Conservation (phyloP, 2,113 vertebrate species). For the Perognathus longimembris region DNA sequence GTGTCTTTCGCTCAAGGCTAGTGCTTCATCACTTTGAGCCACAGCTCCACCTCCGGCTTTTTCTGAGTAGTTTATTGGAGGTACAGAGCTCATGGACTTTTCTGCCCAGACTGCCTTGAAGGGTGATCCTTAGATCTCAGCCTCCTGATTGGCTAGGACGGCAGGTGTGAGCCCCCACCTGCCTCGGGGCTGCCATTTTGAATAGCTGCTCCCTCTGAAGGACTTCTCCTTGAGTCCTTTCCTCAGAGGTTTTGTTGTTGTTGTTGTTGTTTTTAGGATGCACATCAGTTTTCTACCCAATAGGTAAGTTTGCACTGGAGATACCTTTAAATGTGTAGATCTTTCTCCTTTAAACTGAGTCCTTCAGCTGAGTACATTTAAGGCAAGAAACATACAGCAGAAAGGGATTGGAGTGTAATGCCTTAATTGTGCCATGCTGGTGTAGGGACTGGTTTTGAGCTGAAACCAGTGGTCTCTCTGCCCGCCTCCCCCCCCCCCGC, state of each 20-base stretch:
- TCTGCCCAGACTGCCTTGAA: too few relatives aligned
- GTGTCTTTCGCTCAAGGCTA: too few relatives aligned
- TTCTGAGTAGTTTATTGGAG: too few relatives aligned
- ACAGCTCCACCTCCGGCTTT: too few relatives aligned
- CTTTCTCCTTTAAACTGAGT: not conserved
- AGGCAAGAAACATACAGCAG: not conserved
- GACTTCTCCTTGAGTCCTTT: not conserved
- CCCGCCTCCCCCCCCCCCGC: not conserved
- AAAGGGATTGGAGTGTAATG: not conserved
- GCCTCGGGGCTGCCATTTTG: too few relatives aligned
- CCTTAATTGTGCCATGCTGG: too few relatives aligned
- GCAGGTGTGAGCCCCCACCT: too few relatives aligned
- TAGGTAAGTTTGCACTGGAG: not conserved
- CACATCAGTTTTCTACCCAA: not conserved
- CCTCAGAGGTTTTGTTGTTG: not conserved
- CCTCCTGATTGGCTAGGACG: too few relatives aligned
- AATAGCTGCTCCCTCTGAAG: not conserved
- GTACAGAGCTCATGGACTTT: too few relatives aligned
- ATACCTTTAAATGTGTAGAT: not conserved
- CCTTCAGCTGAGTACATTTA: not conserved
- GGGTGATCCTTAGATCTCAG: too few relatives aligned
- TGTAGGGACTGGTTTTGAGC: rapidly evolving
- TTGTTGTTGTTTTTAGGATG: not conserved
- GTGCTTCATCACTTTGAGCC: too few relatives aligned
- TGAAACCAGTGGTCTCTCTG: not conserved